Evolutionary conservation across 92 coral and sea anemone species (phyloP), one percentile per base, ranked within the genome.

Genomic region (Blastomussa wellsi): DNA sequence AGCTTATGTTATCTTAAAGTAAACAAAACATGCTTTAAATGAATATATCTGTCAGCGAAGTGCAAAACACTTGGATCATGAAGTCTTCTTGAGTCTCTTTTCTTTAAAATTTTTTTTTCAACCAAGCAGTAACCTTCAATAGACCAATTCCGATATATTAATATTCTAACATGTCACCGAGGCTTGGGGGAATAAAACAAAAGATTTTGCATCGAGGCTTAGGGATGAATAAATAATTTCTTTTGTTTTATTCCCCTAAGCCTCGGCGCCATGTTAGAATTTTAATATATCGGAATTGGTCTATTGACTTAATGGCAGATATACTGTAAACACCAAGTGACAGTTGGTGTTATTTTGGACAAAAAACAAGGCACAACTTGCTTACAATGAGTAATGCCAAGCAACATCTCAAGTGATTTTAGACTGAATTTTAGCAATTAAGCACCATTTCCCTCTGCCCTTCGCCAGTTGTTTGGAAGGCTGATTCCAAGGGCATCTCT

Each of bases 391-490:
- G 35, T 55, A 77, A 35, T 22, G 35, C 10, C 48, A 32, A 57
- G 57, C 66, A 57, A 52, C 36, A 77, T 77, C 52, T 77, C 32
- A 36, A 20, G 81, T 31, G 69, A 77, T 77, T 57, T 59, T 59
- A 59, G 32, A 59, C 66, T 59, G 66, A 59, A 1, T 59, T 59
- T 77, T 78, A 35, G 82, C 51, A 72, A 84, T 60, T 76, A 60
- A 65, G 67, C 38, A 77, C 86, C 86, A 78, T 89, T 74, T 79
- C 11, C 86, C 22, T 51, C 60, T 1, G 75, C 90, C 29, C 82
- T 88, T 39, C 82, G 87, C 79, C 81, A 80, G 62, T 76, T 75
- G 2, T 49, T 86, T 86, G 87, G 79, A 65, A 37, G 71, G 55
- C 28, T 36, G 66, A 90, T 81, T 51, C 78, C 65, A 53, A 87